Percentiles rank a stretch among this genome's conserved stretches.
Conservation (phyloP, 2,797 vertebrate genomes). For the Anisognathus igniventris region DNA sequence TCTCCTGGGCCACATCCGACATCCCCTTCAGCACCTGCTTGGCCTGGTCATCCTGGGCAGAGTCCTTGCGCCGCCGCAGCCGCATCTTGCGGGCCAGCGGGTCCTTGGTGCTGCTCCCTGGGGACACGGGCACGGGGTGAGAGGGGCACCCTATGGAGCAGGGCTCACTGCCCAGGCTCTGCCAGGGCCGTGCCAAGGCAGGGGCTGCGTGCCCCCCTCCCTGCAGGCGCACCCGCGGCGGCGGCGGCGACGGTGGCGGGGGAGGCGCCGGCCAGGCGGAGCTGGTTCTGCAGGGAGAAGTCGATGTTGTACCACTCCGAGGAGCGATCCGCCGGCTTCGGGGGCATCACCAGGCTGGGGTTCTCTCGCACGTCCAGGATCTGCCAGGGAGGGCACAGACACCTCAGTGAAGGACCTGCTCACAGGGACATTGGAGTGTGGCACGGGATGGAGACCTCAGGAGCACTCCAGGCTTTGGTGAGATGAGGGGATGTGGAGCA, state of each 20-base stretch:
- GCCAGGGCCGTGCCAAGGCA: rapidly evolving
- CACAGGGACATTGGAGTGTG: rapidly evolving
- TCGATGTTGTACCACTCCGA: constrained; percentile 98
- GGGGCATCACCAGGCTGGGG: constrained; percentile 96
- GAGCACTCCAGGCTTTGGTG: rapidly evolving
- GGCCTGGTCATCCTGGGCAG: constrained; percentile 92
- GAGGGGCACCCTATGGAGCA: rapidly evolving
- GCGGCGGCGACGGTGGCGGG: constrained; percentile 91
- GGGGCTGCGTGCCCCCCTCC: rapidly evolving
- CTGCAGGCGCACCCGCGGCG: constrained; percentile 71
- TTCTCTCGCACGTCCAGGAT: constrained; percentile 94
- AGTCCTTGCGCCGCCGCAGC: constrained; percentile 89
- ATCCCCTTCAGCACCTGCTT: constrained; percentile 98
- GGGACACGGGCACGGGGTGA: rapidly evolving
- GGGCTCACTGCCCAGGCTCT: rapidly evolving
- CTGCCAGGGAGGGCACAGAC: constrained; percentile 59
- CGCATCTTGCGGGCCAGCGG: constrained; percentile 93
- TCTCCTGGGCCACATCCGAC: constrained; percentile 93
- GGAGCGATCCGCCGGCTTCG: constrained; percentile 85
- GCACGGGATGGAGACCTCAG: rapidly evolving
- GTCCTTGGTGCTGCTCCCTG: constrained; percentile 87
- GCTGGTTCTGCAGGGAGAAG: constrained; percentile 97
- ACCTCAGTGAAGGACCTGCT: neutral
- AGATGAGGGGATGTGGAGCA: neutral
- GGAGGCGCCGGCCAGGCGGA: constrained; percentile 92